Evolutionary conservation across 2,888 invertebrate species (phyloP), one percentile per base, ranked within the genome.

Genomic region (Abrostola triplasia): DNA sequence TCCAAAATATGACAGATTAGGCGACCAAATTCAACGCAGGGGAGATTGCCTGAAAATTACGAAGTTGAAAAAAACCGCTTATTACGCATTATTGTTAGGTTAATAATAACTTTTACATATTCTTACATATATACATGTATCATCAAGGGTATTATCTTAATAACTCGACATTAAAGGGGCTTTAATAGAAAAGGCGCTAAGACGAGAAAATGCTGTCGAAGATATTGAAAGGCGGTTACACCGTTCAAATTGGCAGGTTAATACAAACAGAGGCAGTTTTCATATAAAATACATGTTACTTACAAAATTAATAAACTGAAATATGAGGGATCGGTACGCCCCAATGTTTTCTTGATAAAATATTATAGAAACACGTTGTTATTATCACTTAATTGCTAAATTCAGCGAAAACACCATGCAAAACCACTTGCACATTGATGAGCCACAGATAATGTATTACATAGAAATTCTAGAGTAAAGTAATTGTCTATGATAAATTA

Each of bases 351-450:
- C 35, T 53, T 42, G 7, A 44, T 54, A 6, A 41, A 57, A 42
- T 69, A 54, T 41, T 38, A 38, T 8, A 49, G 42, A 54, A 64
- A 47, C 47, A 53, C 59, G 12, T 36, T 57, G 59, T 59, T 47
- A 58, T 55, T 38, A 64, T 35, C 64, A 76, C 76, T 76, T 66
- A 68, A 53, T 8, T 13, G 48, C 50, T 42, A 58, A 67, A 62
- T 59, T 70, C 58, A 58, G 48, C 54, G 47, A 36, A 79, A 73
- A 79, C 77, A 78, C 67, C 71, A 77, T 50, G 67, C 70, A 76
- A 65, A 69, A 52, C 51, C 42, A 70, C 41, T 63, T 38, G 59
- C 75, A 64, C 72, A 69, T 70, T 72, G 70, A 66, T 58, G 55
- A 61, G 0, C 58, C 67, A 70, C 58, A 73, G 73, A 73, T 41